Base-by-base conservation (phyloP, 2,797 vertebrate genomes). In the Holocentrus rufus region DNA sequence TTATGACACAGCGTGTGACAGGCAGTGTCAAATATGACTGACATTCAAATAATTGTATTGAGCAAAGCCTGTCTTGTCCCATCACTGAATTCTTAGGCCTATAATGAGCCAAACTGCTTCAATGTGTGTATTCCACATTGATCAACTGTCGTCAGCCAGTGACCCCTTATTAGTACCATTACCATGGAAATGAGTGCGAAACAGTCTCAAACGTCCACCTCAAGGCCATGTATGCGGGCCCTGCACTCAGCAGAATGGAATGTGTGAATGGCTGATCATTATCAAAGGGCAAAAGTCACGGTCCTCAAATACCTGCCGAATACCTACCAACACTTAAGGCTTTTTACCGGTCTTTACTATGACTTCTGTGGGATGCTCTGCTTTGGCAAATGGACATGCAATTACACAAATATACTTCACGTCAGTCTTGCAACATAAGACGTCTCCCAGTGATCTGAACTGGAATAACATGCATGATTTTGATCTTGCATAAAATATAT, bases 251-350 rank as follows among this genome's bases (percentile, higher is more conserved):
- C 42, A 74, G 75, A 87, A 69, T 82, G 79, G 85, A 89, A 90
- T 89, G 82, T 86, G 69, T 85, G 75, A 92, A 90, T 73, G 69
- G 83, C 65, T 82, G 85, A 86, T 85, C 82, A 87, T 84, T 85
- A 84, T 88, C 74, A 82, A 63, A 79, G 74, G 76, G 31, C 73
- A 88, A 60, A 74, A 63, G 81, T 75, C 75, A 72, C 36, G 53
- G 22, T 65, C 22, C 72, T 60, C 7, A 9, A 64, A 20, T 63
- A 75, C 66, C 80, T 74, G 69, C 7, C 44, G 25, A 76, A 79
- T 62, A 61, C 66, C n/a, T 52, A 39, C 34, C 65, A 17, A 34
- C 60, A 72, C 27, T 63, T 76, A 67, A 36, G 52, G 75, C 39
- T 68, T 58, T 44, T 57, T 50, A 54, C 18, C 36, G 58, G 15